Base-by-base conservation (phyloP, 2,888 invertebrate genomes). In the Blera fallax region DNA sequence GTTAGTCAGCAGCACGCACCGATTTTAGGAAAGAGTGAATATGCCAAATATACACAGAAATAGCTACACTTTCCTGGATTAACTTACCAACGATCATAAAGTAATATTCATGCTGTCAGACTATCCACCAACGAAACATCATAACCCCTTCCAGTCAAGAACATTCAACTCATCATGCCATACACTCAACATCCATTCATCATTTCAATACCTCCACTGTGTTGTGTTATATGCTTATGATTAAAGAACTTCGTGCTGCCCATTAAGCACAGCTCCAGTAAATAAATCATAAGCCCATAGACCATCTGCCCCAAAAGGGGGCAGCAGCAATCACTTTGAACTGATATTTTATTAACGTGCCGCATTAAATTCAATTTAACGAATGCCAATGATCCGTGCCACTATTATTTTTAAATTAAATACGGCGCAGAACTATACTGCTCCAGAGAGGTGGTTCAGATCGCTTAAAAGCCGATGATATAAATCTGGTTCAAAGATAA, bases 321-420 rank as follows among this genome's bases (percentile, higher is more conserved):
- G 48, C 73, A 84, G 62, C 78, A 78, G 72, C 79, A 84, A 79
- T 84, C 83, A 84, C 83, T 69, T 73, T 67, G 27, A 79, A 64
- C 69, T 73, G 83, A 83, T 83, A 83, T 79, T 83, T 73, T 78
- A 73, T 84, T 79, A 84, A 84, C 83, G 83, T 84, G 79, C 79
- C 50, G 79, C 83, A 84, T 84, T 84, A 79, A 84, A 84, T 84
- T 84, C 83, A 79, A 84, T 84, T 84, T 79, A 79, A 74, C 78
- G 73, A 84, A 84, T 69, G 29, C 69, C 79, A 74, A 70, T 76
- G 74, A 84, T 84, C 64, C 80, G 64, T 79, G 74, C 69, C 62
- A 73, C 64, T 56, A 80, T 80, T 74, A 78, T 84, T 84, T 84
- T 79, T 79, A 84, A 84, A 79, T 84, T 84, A 74, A 78, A 79